These are phyloP conservation scores for Labrus mixtus DNA, from an alignment of 2,113 vertebrate genomes.

Conservation along the genomic window DNA sequence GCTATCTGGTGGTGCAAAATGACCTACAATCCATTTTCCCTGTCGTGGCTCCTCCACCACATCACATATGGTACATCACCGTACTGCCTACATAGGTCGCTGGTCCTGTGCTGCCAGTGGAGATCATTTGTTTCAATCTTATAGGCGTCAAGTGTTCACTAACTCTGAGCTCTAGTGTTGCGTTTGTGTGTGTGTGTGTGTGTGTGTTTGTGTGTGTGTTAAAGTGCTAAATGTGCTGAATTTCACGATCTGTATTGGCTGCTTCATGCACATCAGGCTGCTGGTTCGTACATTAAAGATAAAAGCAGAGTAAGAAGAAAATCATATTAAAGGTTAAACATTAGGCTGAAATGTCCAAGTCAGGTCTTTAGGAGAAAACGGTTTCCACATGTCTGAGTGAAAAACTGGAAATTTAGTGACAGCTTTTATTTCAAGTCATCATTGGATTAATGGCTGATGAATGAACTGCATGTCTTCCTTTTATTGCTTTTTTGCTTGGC, in stretches of 20 bases:
- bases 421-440: background rate
- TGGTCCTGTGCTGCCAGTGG: slow-evolving; percentile 10
- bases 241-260: slow-evolving; percentile 28
- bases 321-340: slow-evolving; percentile 13
- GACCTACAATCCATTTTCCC: slow-evolving; percentile 25
- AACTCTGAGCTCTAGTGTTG: background rate
- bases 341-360: slow-evolving; percentile 10
- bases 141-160: background rate
- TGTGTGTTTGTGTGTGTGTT: background rate
- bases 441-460: no score
- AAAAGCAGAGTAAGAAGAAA: slow-evolving; percentile 22
- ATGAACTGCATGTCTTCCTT: background rate
- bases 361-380: background rate
- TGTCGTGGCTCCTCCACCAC: slow-evolving; percentile 18
- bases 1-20: slow-evolving; percentile 14
- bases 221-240: slow-evolving; percentile 35
- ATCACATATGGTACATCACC: background rate
- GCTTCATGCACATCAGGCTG: slow-evolving; percentile 21
- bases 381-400: background rate
- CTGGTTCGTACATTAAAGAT: slow-evolving; percentile 9
- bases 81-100: slow-evolving; percentile 12
- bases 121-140: slow-evolving; percentile 32
- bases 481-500: background rate
- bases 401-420: background rate
- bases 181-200: background rate